Evolutionary conservation across 2,888 invertebrate genomes (phyloP), one percentile per base, ranked within the genome.

Genomic region (Andrena chrysosceles): DNA sequence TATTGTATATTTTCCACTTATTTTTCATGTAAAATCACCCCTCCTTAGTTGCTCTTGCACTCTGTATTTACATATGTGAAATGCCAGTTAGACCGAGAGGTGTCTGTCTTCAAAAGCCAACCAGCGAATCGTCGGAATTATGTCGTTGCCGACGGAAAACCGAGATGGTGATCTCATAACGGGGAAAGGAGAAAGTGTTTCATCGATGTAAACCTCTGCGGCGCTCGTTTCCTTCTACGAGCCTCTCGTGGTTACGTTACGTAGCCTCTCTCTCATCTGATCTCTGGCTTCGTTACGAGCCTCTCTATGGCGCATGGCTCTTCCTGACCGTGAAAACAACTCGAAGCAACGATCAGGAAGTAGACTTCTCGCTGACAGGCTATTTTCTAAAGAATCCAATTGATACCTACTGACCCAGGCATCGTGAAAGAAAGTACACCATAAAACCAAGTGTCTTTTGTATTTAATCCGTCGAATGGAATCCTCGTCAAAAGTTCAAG

Each of bases 101-200:
- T 42, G 42, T 42, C 42, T 48, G 10, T 29, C 52, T n/a, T 69
- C 16, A 68, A 66, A 33, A 79, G 68, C 64, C 62, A 56, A 7
- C 29, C 49, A 66, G 42, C 71, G 74, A 77, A 80, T 75, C 23
- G 77, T 60, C 67, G 42, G 76, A 77, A 67, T 76, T 83, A 77
- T 77, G 71, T 35, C 23, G 54, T 29, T 52, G 42, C 35, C 59
- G 64, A 31, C 54, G 80, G 75, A 77, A 77, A 82, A 81, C 77
- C 79, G 83, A 87, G 89, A 91, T 87, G 90, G 90, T 91, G 91
- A 93, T 93, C 93, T 93, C 92, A 92, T 93, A 93, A 92, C 91
- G 78, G 92, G 90, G 92, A 93, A 93, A 94, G 93, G 94, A 91
- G 94, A 94, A 93, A 93, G 93, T 91, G 89, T 91, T 92, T 89